Base-by-base conservation (phyloP, 2,888 invertebrate genomes). In the Cynaeus angustus region DNA sequence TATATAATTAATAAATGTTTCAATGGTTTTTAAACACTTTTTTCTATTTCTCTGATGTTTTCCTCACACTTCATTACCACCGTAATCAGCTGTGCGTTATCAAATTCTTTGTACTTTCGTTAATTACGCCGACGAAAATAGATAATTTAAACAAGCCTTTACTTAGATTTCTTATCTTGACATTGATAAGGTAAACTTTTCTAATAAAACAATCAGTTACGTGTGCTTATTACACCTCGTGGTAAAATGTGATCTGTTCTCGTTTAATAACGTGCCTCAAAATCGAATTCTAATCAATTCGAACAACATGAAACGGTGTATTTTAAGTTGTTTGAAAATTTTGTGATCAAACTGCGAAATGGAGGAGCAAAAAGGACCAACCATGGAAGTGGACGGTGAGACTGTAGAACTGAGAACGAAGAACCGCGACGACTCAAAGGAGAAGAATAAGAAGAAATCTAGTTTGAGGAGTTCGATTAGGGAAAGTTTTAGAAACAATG, bases 1-100 rank as follows among this genome's bases (percentile, higher is more conserved):
- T 71, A 68, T 64, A 71, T 71, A 72, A 59, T 64, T 58, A 72
- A 72, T 72, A 72, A 72, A 72, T 72, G 72, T 72, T 72, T 70
- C 56, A 72, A 52, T 72, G 70, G 70, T 70, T 72, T 72, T 70
- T 67, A 69, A 70, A 55, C 14, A 26, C 45, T 16, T 21, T 70
- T 13, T 12, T 62, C 9, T 33, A 21, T 21, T 21, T 21, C 21
- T 1, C 21, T n/a, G n/a, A 5, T 9, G 30, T 58, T 41, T 52
- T 16, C 1, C n/a, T n/a, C n/a, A n/a, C n/a, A n/a, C n/a, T n/a
- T n/a, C n/a, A n/a, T n/a, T n/a, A 21, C 21, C 21, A 4, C 21
- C 21, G 21, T 21, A 21, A 33, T 33, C 33, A 33, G 33, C 33
- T 33, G 33, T 33, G 33, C n/a, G 9, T 33, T 33, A 33, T 33